phyloP scores from a whole-genome alignment of 2,797 vertebrate species.

The Muscicapa striata region DNA sequence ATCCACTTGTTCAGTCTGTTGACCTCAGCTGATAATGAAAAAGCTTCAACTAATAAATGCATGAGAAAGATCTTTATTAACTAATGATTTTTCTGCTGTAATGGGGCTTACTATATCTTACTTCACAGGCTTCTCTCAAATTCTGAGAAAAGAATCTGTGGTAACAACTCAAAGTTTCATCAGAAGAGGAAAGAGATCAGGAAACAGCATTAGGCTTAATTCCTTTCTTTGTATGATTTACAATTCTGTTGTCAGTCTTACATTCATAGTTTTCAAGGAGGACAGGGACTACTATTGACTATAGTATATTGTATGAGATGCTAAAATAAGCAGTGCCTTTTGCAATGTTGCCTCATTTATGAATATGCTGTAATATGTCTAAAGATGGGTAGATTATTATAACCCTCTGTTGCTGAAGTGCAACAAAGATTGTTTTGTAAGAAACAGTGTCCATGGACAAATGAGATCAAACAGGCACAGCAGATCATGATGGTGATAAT shows the following conservation, averaged over 20 bases:
- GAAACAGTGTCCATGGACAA: neutral
- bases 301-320: neutral
- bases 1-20: constrained; percentile 20
- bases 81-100: neutral
- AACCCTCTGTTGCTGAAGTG: neutral
- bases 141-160: neutral
- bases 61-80: neutral
- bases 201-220: neutral
- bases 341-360: neutral
- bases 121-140: neutral
- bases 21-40: constrained; percentile 22
- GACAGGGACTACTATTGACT: neutral
- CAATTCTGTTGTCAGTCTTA: neutral
- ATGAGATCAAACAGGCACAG: neutral
- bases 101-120: neutral
- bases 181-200: neutral
- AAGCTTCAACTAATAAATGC: constrained; percentile 1
- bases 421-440: neutral
- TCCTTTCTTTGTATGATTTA: neutral
- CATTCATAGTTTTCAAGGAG: neutral
- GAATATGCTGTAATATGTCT: neutral
- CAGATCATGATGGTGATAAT: neutral
- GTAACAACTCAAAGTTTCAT: neutral
- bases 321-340: neutral
- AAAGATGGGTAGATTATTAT: neutral